Evolutionary conservation across 1,140 invertebrate species (phyloP), one percentile per base, ranked within the genome.

Genomic region (Bombus ignitus): DNA sequence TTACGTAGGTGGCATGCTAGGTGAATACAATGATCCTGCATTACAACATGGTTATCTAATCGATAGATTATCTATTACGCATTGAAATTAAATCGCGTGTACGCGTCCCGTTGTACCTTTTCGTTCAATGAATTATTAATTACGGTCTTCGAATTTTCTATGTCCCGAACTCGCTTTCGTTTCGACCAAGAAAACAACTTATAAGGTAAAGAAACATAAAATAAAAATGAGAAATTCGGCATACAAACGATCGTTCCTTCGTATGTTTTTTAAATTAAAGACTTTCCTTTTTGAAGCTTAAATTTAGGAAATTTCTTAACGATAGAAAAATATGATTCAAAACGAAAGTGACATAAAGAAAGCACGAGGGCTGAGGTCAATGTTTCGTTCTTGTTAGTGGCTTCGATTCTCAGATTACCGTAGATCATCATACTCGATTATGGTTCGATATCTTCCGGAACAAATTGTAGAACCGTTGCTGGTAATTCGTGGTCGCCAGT

Each of bases 31-130:
- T 79, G 65, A 28, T 44, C n/a, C 32, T 25, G 18, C 71, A 82
- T 82, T 73, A 82, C 35, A 42, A 74, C 32, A 18, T 32, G 81
- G 10, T 83, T 83, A 83, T 83, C 81, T 65, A 73, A 39, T 83
- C 82, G 47, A 28, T 65, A 1, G 39, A 78, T 83, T 47, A 32
- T 83, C 35, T 35, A 35, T 68, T 57, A 66, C 3, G 32, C 65
- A n/a, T 22, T 25, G 37, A 35, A 37, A 82, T 53, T 42, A 32
- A 37, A 75, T 25, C 44, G 44, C 47, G 13, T 35, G 65, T 37
- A 53, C 25, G 1, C 6, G 2, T 25, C 32, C 62, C n/a, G 32
- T 71, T 53, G 37, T 47, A 28, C 66, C 18, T 8, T 22, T 22
- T 22, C 47, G 18, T 22, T 53, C 47, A 8, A 53, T 53, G n/a